Base-by-base conservation (phyloP, 2,113 vertebrate species). In the Solenodon paradoxus region DNA sequence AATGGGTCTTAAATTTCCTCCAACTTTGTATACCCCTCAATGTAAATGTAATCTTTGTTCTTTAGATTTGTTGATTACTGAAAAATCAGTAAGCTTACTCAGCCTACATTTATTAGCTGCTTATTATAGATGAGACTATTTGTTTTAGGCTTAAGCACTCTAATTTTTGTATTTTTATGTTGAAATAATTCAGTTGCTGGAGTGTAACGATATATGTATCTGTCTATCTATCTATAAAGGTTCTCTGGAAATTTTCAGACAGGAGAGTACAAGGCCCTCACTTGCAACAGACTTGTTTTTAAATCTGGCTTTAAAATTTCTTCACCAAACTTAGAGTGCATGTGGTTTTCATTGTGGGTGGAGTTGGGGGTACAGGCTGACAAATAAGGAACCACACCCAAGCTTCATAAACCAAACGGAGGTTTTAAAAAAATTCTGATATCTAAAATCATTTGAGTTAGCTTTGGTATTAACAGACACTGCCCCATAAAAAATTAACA, bases 271-370 rank as follows among this genome's bases (percentile, higher is more conserved):
- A 86, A 19, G 71, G 61, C 30, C 38, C 87, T 88, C 7, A 38
- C 61, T 94, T 74, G 68, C 66, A 69, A 95, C 71, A 86, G 82
- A 59, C 78, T 91, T 95, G 64, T 93, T 93, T 96, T 95, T 90
- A 79, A 83, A 87, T 96, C 88, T 96, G 90, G 49, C 88, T 95
- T 95, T 74, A 82, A 94, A 55, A 59, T 96, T 96, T 96, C 77
- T 92, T 95, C 78, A 88, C 77, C 71, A 75, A 90, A 88, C 75
- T 94, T 49, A 45, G 77, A 97, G 77, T 71, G 17, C 96, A 91
- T 98, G 97, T 97, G 97, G 97, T 97, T 98, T 98, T 96, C 96
- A 97, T 97, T 98, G 97, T 97, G 97, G 97, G 97, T 95, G 97
- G 97, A 97, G n/a, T n/a, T n/a, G 92, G 63, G 97, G 82, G 86